Evolutionary conservation across 2,797 vertebrate species (phyloP).

Genomic region (Acipenser ruthenus): DNA sequence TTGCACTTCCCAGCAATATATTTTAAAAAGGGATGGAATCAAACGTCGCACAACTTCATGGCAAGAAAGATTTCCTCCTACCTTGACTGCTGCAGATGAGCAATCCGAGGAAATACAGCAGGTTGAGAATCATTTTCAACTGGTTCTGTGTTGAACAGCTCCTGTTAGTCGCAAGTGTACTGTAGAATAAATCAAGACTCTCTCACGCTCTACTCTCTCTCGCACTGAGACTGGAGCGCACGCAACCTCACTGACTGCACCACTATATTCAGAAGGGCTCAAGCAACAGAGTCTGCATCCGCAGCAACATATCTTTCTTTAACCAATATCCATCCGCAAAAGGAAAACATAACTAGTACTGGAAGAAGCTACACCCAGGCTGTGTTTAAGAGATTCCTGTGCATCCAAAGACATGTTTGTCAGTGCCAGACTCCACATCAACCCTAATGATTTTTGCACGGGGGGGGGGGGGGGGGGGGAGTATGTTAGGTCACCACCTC

Average conservation of each 20-base stretch:
- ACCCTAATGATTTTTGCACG: no score
- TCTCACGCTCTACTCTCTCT: conserved; percentile 13
- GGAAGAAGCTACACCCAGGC: no score
- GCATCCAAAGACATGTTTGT: no score
- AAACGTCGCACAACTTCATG: conserved; percentile 14
- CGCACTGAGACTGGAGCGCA: conserved; percentile 22
- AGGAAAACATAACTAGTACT: no score
- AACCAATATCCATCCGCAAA: conserved; percentile 22
- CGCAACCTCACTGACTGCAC: conserved; percentile 27
- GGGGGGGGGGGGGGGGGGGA: no score
- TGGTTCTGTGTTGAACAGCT: conserved; percentile 58
- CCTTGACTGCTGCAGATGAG: conserved; percentile 83
- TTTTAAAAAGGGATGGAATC: conserved; percentile 7
- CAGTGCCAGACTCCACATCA: no score
- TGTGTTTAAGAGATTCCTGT: no score
- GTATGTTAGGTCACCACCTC: no score
- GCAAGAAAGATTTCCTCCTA: conserved; percentile 39
- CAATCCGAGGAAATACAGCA: conserved; percentile 80
- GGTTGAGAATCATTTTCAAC: conserved; percentile 76
- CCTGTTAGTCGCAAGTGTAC: conserved; percentile 42
- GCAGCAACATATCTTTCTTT: conserved; percentile 22
- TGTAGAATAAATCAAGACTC: conserved; percentile 36
- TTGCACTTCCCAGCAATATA: conserved; percentile 19
- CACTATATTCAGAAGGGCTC: conserved; percentile 24
- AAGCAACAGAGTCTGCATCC: conserved; percentile 22